Evolutionary conservation across 2,113 vertebrate genomes (phyloP), one percentile per base, ranked within the genome.

Genomic region (Corythornis cristatus): DNA sequence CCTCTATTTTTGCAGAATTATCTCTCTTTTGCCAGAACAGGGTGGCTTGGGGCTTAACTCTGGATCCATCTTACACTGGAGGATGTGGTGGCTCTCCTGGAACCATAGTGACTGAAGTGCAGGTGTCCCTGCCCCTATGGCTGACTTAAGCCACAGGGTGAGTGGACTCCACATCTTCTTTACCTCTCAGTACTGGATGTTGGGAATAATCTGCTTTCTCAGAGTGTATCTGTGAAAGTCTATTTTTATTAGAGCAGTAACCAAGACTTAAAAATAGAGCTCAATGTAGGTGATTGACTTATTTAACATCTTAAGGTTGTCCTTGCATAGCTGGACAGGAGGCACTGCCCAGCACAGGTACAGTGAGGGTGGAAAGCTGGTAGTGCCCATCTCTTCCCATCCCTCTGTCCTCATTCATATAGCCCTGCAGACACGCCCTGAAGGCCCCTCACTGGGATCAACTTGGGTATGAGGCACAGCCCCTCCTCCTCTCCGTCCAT

Each of bases 161-260:
- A 8, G 21, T 7, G 31, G 45, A 33, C 57, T 75, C 48, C 33
- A 5, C 14, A 6, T 53, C 61, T n/a, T 64, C 58, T 45, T 56
- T 68, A 35, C 40, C 54, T 51, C 82, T 50, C 35, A 7, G 53
- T 31, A 18, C 33, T 65, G 51, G 35, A 13, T 50, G 23, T 33
- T 61, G 82, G 67, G 57, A 79, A 57, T 22, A 1, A 66, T 35
- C 35, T 16, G 28, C 54, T 89, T 85, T 65, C 19, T 85, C 65
- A 0, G 1, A 74, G 51, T 2, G 9, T 40, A 31, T 57, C 70
- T 79, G 61, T 83, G 67, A 72, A 86, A 72, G 54, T 62, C 67
- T 68, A 37, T 72, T 88, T 85, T 86, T 83, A 65, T 80, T 89
- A 77, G 46, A 94, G 79, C 92, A 93, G 91, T 83, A 91, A 89